phyloP scores from a whole-genome alignment of 2,888 invertebrate species.

The Agonopterix subpropinquella region DNA sequence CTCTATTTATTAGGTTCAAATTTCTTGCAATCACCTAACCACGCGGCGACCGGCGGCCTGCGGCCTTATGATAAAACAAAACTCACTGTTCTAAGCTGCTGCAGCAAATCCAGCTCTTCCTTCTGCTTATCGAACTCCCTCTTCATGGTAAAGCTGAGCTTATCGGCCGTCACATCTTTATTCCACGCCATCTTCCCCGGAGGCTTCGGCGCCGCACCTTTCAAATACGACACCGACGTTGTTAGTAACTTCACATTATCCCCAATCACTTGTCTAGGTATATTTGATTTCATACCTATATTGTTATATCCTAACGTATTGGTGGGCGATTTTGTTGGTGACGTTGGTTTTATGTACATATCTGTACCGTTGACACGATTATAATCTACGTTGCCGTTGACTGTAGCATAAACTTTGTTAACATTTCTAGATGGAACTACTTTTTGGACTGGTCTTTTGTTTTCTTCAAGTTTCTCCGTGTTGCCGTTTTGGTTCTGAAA shows the following conservation, averaged over 20 bases:
- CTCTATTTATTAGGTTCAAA: too few relatives aligned
- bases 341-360: constrained; percentile 79
- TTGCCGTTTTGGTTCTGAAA: constrained; percentile 56
- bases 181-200: constrained; percentile 82
- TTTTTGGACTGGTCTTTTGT: constrained; percentile 85
- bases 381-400: constrained; percentile 61
- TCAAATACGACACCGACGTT: constrained; percentile 75
- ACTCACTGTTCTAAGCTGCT: constrained; percentile 87
- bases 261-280: constrained; percentile 54
- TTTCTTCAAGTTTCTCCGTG: constrained; percentile 57
- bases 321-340: constrained; percentile 78
- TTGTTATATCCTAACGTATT: constrained; percentile 78
- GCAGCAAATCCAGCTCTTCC: constrained; percentile 90
- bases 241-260: constrained; percentile 71
- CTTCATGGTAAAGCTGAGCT: constrained; percentile 93
- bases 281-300: constrained; percentile 45
- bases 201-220: constrained; percentile 68
- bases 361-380: constrained; percentile 50
- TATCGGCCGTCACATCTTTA: constrained; percentile 81
- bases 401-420: constrained; percentile 67
- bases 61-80: background rate
- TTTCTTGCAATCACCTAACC: too few relatives aligned
- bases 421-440: constrained; percentile 85
- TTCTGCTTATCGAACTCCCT: constrained; percentile 93
- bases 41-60: too few relatives aligned